Percentiles rank a stretch among this genome's conserved stretches.
Conservation (phyloP, 2,888 invertebrate genomes). For the Vannuccia rotundouncinata region DNA sequence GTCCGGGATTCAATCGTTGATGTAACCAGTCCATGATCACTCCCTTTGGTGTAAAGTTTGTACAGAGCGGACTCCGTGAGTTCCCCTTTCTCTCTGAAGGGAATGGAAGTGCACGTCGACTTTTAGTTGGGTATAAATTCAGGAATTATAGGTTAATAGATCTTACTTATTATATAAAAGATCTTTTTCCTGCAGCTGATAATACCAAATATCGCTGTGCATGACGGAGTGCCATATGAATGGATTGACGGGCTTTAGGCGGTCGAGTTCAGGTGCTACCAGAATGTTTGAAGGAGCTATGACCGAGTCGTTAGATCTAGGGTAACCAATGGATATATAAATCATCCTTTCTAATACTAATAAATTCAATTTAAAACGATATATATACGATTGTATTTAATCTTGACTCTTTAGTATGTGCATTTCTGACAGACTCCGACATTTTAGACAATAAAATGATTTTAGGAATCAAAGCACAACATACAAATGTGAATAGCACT, state of each 20-base stretch:
- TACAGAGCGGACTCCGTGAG: not conserved
- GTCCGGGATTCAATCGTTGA: not conserved
- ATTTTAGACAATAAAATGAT: no score
- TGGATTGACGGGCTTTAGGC: slow-evolving; percentile 22
- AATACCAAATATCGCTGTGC: slow-evolving; percentile 30
- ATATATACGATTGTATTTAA: no score
- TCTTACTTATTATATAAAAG: not conserved
- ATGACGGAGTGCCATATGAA: slow-evolving; percentile 14
- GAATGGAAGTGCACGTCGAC: not conserved
- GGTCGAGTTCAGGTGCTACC: slow-evolving; percentile 4
- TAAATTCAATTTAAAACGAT: no score
- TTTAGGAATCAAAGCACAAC: no score
- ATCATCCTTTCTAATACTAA: no score
- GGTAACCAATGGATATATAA: no score
- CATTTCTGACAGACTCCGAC: no score
- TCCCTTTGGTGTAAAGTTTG: not conserved
- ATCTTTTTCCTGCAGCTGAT: slow-evolving; percentile 7
- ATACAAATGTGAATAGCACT: no score
- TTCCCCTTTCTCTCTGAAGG: not conserved
- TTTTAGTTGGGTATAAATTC: not conserved
- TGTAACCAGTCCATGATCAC: not conserved
- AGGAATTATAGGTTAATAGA: not conserved
- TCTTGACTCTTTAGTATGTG: no score
- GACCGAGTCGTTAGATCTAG: not conserved
- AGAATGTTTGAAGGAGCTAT: slow-evolving; percentile 2